These are phyloP conservation scores for Charina bottae DNA, from an alignment of 2,113 vertebrate genomes.

Conservation along the genomic window DNA sequence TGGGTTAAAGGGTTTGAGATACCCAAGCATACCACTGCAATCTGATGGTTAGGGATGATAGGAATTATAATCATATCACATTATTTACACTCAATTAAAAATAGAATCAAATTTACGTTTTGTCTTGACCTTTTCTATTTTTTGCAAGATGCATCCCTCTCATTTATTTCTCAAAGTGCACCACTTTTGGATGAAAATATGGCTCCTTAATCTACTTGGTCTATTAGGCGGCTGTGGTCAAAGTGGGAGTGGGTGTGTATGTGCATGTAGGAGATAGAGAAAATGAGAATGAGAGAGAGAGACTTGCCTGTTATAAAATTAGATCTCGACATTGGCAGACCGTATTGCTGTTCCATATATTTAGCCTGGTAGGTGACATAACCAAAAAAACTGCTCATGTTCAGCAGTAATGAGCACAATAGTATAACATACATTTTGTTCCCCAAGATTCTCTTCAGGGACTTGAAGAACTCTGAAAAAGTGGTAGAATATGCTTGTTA, in stretches of 20 bases:
- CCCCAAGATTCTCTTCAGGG: slow-evolving; percentile 82
- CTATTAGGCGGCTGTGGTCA: neutral
- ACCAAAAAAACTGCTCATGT: slow-evolving; percentile 81
- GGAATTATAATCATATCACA: neutral
- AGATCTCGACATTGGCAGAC: slow-evolving; percentile 79
- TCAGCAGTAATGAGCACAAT: slow-evolving; percentile 74
- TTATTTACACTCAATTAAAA: neutral
- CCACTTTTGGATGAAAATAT: neutral
- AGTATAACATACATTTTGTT: slow-evolving; percentile 79
- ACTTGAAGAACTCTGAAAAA: slow-evolving; percentile 80
- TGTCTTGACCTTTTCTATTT: too few species aligned
- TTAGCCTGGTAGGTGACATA: slow-evolving; percentile 86
- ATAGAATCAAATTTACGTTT: neutral
- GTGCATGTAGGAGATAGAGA: neutral
- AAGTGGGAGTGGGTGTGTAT: neutral
- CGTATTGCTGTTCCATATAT: slow-evolving; percentile 94
- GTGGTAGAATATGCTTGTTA: slow-evolving; percentile 29
- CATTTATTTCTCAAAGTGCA: neutral
- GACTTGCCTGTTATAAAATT: slow-evolving; percentile 88
- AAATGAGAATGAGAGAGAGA: neutral
- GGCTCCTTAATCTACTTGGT: neutral
- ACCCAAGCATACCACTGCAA: too few species aligned
- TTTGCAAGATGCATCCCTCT: neutral
- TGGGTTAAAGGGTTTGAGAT: too few species aligned
- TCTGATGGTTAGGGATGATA: too few species aligned